A percentile compares a stretch with the other conserved stretches of the same genome.
These are phyloP conservation scores for Tursiops truncatus DNA, from an alignment of 2,113 vertebrate genomes.

Conservation along the genomic window DNA sequence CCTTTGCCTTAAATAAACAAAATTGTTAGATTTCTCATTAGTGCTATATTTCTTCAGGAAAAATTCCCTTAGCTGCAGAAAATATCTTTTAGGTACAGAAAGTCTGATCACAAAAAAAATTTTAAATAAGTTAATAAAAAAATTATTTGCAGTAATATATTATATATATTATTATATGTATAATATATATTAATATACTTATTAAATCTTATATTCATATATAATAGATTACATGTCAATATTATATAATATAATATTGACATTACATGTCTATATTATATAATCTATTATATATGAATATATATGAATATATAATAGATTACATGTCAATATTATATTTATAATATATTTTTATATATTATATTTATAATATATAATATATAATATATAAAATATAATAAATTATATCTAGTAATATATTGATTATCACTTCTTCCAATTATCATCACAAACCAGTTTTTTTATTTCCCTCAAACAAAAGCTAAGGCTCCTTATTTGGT, in stretches of 20 bases:
- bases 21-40: background rate
- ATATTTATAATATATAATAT: background rate
- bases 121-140: slow-evolving; percentile 1
- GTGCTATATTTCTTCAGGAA: slow-evolving; percentile 26
- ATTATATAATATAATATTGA: background rate
- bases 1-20: background rate
- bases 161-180: background rate
- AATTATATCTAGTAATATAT: background rate
- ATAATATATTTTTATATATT: background rate
- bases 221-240: background rate
- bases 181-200: background rate
- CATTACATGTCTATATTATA: background rate
- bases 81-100: slow-evolving; percentile 8
- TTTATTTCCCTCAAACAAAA: background rate
- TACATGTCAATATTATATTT: background rate
- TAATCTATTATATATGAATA: background rate
- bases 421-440: slow-evolving; percentile 5
- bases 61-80: background rate
- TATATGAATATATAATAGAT: background rate
- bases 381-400: background rate
- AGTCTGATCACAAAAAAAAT: background rate
- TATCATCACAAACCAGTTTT: background rate
- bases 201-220: background rate
- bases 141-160: background rate
- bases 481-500: background rate